Base-by-base conservation (phyloP, 2,113 vertebrate genomes). In the Phrynosoma platyrhinos region DNA sequence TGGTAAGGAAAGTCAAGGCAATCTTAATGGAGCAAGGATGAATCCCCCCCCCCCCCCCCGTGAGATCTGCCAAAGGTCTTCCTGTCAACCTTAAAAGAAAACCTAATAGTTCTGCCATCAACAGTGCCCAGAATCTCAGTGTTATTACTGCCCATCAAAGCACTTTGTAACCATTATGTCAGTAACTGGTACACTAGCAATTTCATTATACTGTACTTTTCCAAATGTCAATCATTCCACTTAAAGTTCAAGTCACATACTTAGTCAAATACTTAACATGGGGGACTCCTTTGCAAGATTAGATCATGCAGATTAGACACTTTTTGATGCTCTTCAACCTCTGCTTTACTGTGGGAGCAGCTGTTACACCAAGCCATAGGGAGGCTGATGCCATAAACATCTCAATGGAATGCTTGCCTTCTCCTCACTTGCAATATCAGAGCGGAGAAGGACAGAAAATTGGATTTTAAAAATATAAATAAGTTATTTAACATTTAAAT, bases 171-270 rank as follows among this genome's bases (percentile, higher is more conserved):
- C 8, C 5, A 55, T 68, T 78, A 79, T 53, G 21, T 79, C 76
- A 16, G 52, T 42, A 27, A 77, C 9, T 4, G 16, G 9, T 79
- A 13, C 62, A n/a, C 53, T 62, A 25, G 42, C 7, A 53, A 12
- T 69, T 79, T 10, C 64, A 79, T 53, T 53, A 79, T n/a, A n/a
- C n/a, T n/a, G n/a, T 79, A n/a, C 58, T 86, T 86, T 79, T 32
- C 53, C 14, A n/a, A 27, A 79, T 85, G 75, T 47, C 20, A 52
- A 36, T 4, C 20, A 66, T 64, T 52, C 64, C 36, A 16, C 20
- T 30, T 25, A 76, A 58, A 62, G 55, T 10, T 32, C 42, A 78
- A 21, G 5, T 66, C 40, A 68, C 18, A 78, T 82, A 81, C 47
- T 42, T 14, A 79, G 30, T 53, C 42, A 71, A n/a, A 4, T 12